phyloP scores from a whole-genome alignment of 2,888 invertebrate genomes.

The Mythimna pallens region DNA sequence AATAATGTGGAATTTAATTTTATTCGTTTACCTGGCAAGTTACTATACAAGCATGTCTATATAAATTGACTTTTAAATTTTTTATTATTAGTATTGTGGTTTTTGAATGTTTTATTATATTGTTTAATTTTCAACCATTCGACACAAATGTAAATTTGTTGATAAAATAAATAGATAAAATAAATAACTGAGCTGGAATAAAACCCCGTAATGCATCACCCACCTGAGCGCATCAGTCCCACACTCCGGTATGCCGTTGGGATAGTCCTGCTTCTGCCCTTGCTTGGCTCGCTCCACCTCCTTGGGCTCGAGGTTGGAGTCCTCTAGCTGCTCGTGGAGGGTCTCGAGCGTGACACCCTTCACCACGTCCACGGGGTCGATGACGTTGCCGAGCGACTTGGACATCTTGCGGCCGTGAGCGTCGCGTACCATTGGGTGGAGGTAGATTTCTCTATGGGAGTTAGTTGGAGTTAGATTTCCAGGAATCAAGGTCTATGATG shows the following conservation, averaged over 20 bases:
- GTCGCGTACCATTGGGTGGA: constrained; percentile 99
- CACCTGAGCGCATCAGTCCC: constrained; percentile 96
- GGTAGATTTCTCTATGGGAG: constrained; percentile 93
- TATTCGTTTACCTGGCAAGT: no score
- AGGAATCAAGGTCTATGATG: background rate
- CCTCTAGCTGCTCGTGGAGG: constrained; percentile 93
- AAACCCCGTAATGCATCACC: no score
- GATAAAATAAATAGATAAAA: no score
- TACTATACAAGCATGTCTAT: no score
- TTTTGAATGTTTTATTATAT: no score
- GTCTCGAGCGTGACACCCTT: constrained; percentile 95
- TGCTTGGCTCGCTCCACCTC: constrained; percentile 94
- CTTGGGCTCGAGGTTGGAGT: constrained; percentile 96
- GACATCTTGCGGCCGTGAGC: constrained; percentile 99
- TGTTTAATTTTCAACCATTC: no score
- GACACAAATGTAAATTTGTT: no score
- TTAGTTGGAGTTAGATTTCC: background rate
- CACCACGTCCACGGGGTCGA: constrained; percentile 99
- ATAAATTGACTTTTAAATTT: no score
- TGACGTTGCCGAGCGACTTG: constrained; percentile 99
- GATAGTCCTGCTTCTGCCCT: constrained; percentile 95
- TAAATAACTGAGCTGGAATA: no score
- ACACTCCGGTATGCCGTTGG: constrained; percentile 98
- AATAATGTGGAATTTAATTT: no score
- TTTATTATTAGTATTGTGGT: no score